phyloP scores from a whole-genome alignment of 1,140 invertebrate genomes.

The Onthophagus taurus region DNA sequence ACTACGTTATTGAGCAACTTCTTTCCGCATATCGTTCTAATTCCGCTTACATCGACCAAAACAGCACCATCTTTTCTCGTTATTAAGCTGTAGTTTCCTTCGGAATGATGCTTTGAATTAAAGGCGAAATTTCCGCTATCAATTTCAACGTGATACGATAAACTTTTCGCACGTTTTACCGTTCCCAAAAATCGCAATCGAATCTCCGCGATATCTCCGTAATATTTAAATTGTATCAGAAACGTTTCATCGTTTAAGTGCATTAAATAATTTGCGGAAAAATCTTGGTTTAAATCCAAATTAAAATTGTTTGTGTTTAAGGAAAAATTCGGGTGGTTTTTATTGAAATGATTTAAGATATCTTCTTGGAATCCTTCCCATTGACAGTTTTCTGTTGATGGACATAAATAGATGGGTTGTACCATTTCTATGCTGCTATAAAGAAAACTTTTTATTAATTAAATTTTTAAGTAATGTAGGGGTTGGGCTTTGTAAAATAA shows the following conservation, averaged over 20 bases:
- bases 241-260: slow-evolving; percentile 26
- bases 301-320: slow-evolving; percentile 16
- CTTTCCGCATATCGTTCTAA: slow-evolving; percentile 14
- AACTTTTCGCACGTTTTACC: slow-evolving; percentile 14
- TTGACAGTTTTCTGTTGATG: slow-evolving; percentile 25
- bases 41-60: slow-evolving; percentile 11
- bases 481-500: too few species aligned
- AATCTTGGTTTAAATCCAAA: slow-evolving; percentile 19
- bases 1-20: slow-evolving; percentile 9
- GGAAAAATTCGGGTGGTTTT: slow-evolving; percentile 26
- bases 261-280: slow-evolving; percentile 25
- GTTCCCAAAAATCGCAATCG: slow-evolving; percentile 41
- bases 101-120: slow-evolving; percentile 5
- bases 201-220: slow-evolving; percentile 15
- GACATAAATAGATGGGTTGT: slow-evolving; percentile 32
- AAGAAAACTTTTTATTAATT: too few species aligned
- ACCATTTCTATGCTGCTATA: too few species aligned
- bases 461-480: too few species aligned
- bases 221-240: slow-evolving; percentile 23
- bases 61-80: slow-evolving; percentile 16
- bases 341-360: slow-evolving; percentile 27
- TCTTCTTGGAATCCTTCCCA: slow-evolving; percentile 29
- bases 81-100: slow-evolving; percentile 13
- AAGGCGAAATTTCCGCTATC: slow-evolving; percentile 12
- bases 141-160: slow-evolving; percentile 23